phyloP scores from a whole-genome alignment of 64 coral and sea anemone genomes.

The Orbicella faveolata region DNA sequence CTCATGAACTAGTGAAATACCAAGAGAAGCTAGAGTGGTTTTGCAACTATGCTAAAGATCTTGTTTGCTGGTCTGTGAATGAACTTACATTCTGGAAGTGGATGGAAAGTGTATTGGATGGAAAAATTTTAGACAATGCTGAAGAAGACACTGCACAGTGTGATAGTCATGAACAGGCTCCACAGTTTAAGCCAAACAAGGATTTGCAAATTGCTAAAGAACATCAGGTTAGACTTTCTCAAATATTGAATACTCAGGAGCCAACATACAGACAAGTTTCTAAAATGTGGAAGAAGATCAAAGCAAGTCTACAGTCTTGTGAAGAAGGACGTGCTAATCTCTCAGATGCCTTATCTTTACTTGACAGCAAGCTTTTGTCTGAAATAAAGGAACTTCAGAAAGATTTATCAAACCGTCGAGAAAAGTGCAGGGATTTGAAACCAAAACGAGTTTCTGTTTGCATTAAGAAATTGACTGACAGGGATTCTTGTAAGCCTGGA shows the following conservation, averaged over 20 bases:
- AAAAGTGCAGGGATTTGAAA: background rate
- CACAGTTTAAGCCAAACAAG: slow-evolving; percentile 46
- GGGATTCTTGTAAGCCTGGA: background rate
- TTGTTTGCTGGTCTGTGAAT: slow-evolving; percentile 52
- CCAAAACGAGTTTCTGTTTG: background rate
- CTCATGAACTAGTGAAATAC: slow-evolving; percentile 51
- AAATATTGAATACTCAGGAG: slow-evolving; percentile 65
- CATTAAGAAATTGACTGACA: slow-evolving; percentile 12
- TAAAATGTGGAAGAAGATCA: slow-evolving; percentile 68
- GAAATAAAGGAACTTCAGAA: slow-evolving; percentile 36
- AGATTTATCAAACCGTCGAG: background rate
- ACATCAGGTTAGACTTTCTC: slow-evolving; percentile 67
- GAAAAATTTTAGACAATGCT: slow-evolving; percentile 1
- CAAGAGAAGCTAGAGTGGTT: slow-evolving; percentile 53
- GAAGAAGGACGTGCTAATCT: background rate
- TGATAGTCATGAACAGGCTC: background rate
- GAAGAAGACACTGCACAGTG: slow-evolving; percentile 21
- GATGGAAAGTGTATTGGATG: slow-evolving; percentile 87
- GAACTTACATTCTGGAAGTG: slow-evolving; percentile 90
- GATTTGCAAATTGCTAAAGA: slow-evolving; percentile 70
- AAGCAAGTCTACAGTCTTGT: slow-evolving; percentile 34
- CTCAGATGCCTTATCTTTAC: slow-evolving; percentile 17
- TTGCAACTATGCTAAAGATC: slow-evolving; percentile 64
- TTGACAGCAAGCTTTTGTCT: slow-evolving; percentile 32
- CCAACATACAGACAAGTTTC: slow-evolving; percentile 59